Evolutionary conservation across 2,888 invertebrate species (phyloP), one percentile per base, ranked within the genome.

Genomic region (Molorchus minor): DNA sequence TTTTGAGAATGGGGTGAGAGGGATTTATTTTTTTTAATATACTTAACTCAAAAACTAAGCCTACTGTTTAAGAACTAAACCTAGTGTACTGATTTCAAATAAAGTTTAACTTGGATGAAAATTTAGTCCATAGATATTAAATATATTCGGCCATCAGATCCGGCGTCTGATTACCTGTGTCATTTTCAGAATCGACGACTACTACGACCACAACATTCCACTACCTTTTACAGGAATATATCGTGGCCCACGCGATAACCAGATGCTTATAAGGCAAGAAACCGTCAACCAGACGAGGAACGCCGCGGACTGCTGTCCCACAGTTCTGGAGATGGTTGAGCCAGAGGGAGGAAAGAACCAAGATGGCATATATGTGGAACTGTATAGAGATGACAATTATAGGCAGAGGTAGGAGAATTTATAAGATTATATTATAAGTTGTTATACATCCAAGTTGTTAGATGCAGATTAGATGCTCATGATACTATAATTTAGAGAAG

Each of bases 241-340:
- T 80, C 84, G 81, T 82, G 86, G 81, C 79, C 86, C 80, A 82
- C 85, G 85, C 68, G 86, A 89, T 77, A 88, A 88, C 83, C 87
- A 88, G 79, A 78, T 82, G 73, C 82, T 88, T 68, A 81, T 90
- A 70, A 81, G 73, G 46, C 71, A 75, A 57, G 78, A 78, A 59
- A 69, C 62, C 8, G 44, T 35, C 16, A 55, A 53, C 38, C 68
- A 66, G 56, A 70, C 82, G 80, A 75, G 83, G 77, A 46, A n/a
- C 12, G 63, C 83, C 25, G 86, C 87, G 58, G 91, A 92, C 76
- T 94, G 94, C 81, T 94, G 94, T 80, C 94, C 93, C 36, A 87
- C 91, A 20, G 85, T 89, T 46, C 83, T 87, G 71, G 90, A 92
- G 79, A 89, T 90, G 86, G 87, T 90, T 65, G 88, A 89, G 75